phyloP scores from a whole-genome alignment of 64 coral and sea anemone genomes.

The Montipora efflorescens region DNA sequence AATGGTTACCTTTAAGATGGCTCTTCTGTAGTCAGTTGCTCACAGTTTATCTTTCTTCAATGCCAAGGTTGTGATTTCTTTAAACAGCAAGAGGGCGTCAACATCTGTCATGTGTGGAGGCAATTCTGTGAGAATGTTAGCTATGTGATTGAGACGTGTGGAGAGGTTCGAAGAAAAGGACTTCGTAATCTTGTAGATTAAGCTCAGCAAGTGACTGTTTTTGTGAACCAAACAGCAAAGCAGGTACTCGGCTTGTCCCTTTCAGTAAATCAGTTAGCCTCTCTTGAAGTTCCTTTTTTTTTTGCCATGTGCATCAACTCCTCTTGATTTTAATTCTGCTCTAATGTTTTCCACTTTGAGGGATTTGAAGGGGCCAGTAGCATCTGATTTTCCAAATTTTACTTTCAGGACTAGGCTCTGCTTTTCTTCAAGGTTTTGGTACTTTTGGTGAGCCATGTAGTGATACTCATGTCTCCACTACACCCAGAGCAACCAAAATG shows the following conservation, averaged over 20 bases:
- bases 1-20: too few relatives aligned
- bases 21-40: too few relatives aligned
- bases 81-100: too few relatives aligned
- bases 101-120: background rate
- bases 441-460: background rate
- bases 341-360: constrained; percentile 10
- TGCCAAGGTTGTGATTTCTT: too few relatives aligned
- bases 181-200: constrained; percentile 14
- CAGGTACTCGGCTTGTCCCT: constrained; percentile 30
- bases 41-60: too few relatives aligned
- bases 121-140: constrained; percentile 26
- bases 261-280: background rate
- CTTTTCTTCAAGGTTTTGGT: constrained; percentile 38
- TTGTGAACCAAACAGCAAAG: background rate
- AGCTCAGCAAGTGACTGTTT: background rate
- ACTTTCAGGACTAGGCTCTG: constrained; percentile 10
- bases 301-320: background rate
- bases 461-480: constrained; percentile 7
- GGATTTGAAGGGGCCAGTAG: background rate
- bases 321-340: constrained; percentile 5
- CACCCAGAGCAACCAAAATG: constrained; percentile 19
- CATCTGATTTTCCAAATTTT: background rate
- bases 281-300: background rate
- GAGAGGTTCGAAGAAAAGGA: constrained; percentile 14
- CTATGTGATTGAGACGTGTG: constrained; percentile 31